Conservation (phyloP, 1,140 invertebrate genomes). For the Bombus affinis region DNA sequence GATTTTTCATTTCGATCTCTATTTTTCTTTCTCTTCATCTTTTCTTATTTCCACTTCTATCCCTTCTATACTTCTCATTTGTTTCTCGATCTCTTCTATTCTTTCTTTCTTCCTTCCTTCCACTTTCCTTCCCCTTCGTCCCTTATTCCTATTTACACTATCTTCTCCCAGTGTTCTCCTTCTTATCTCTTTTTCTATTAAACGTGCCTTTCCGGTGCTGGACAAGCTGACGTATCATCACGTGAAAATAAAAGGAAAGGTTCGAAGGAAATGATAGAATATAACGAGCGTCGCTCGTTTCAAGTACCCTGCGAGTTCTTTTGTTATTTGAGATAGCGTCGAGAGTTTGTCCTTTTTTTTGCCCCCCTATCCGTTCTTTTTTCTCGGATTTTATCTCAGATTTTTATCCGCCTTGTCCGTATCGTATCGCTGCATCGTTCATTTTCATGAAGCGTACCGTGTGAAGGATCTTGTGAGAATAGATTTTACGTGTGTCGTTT, state of each 20-base stretch:
- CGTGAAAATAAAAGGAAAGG: not conserved
- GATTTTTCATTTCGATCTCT: conserved; percentile 60
- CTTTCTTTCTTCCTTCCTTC: not conserved
- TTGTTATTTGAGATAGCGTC: conserved; percentile 35
- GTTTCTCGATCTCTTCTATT: not conserved
- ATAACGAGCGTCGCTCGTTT: conserved; percentile 10
- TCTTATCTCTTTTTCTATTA: not conserved
- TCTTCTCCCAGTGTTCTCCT: too few species aligned
- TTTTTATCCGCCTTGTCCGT: not conserved
- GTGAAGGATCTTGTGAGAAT: not conserved
- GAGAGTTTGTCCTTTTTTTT: not conserved
- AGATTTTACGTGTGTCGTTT: conserved; percentile 3
- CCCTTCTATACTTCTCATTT: conserved; percentile 6
- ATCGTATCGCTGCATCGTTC: not conserved
- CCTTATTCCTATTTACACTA: not conserved
- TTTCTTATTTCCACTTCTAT: not conserved
- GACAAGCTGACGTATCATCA: conserved; percentile 37
- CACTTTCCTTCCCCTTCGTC: not conserved
- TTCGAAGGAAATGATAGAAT: not conserved
- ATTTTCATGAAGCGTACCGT: not conserved
- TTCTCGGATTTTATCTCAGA: not conserved
- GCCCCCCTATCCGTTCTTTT: too few species aligned
- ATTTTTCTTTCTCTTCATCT: conserved; percentile 24
- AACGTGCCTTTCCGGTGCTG: conserved; percentile 54
- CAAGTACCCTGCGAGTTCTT: conserved; percentile 18